Percentiles rank a stretch among this genome's conserved stretches.
These are phyloP conservation scores for Sebastes elongatus DNA, from an alignment of 2,797 vertebrate species.

Conservation along the genomic window DNA sequence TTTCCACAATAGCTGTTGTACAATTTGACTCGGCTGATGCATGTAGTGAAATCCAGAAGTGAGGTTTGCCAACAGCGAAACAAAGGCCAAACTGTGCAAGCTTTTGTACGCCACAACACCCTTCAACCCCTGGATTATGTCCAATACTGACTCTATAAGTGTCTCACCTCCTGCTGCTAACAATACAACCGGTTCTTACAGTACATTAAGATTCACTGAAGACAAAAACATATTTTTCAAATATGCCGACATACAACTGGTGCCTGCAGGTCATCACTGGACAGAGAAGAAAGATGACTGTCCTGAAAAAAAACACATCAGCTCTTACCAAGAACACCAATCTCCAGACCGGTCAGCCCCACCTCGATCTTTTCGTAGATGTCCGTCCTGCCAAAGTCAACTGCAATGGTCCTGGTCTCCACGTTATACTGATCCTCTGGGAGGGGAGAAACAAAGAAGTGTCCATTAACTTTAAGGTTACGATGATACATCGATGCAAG, in stretches of 20 bases:
- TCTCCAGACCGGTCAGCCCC: conserved; percentile 86
- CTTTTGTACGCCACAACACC: neutral
- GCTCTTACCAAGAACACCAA: conserved; percentile 91
- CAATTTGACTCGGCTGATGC: neutral
- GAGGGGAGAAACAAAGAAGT: neutral
- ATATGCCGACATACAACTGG: neutral
- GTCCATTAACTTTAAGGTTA: neutral
- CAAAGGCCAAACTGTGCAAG: neutral
- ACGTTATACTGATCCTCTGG: conserved; percentile 88
- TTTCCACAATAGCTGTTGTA: neutral
- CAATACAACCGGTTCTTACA: neutral
- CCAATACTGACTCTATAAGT: neutral
- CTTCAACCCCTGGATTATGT: neutral
- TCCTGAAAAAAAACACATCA: neutral
- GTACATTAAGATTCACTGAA: neutral
- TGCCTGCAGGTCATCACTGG: neutral
- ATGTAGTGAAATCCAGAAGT: too few relatives aligned
- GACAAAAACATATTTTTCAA: neutral
- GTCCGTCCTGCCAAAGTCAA: conserved; percentile 87
- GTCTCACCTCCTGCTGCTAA: neutral
- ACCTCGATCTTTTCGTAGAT: conserved; percentile 89
- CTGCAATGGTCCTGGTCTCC: conserved; percentile 90
- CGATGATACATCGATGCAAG: neutral
- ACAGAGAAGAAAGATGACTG: too few relatives aligned
- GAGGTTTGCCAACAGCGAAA: neutral